Percentiles rank a stretch among this genome's conserved stretches.
phyloP scores from a whole-genome alignment of 2,888 invertebrate species.

The Xestia ashworthii region DNA sequence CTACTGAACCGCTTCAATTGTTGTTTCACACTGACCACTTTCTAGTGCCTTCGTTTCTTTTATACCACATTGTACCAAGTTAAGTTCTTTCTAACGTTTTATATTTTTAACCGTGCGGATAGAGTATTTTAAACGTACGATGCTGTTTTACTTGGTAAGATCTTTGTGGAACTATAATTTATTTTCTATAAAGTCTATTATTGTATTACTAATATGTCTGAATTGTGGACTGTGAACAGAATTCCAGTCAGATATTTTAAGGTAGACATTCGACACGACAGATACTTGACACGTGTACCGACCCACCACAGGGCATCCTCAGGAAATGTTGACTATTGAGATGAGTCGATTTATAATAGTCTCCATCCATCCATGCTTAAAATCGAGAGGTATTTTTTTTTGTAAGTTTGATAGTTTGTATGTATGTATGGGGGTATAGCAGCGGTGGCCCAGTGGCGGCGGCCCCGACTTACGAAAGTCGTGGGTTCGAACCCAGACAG shows the following conservation, averaged over 20 bases:
- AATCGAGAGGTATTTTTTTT: no score
- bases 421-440: no score
- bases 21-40: constrained; percentile 14
- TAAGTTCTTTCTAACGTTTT: not conserved
- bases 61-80: not conserved
- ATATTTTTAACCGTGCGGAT: constrained; percentile 6
- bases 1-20: constrained; percentile 19
- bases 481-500: no score
- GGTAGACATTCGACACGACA: no score
- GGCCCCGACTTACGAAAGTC: no score
- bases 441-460: no score
- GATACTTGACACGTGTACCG: no score
- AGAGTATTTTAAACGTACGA: not conserved
- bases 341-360: no score
- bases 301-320: no score
- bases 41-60: constrained; percentile 1
- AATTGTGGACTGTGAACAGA: not conserved
- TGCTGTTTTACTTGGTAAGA: not conserved
- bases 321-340: no score
- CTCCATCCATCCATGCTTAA: no score
- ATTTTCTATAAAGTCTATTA: not conserved
- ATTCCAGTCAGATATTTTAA: not conserved
- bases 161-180: constrained; percentile 7
- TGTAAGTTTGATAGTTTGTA: no score
- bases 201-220: not conserved